A percentile compares a stretch with the other conserved stretches of the same genome.
These are phyloP conservation scores for Trissolcus basalis DNA, from an alignment of 1,140 invertebrate genomes.

Conservation along the genomic window DNA sequence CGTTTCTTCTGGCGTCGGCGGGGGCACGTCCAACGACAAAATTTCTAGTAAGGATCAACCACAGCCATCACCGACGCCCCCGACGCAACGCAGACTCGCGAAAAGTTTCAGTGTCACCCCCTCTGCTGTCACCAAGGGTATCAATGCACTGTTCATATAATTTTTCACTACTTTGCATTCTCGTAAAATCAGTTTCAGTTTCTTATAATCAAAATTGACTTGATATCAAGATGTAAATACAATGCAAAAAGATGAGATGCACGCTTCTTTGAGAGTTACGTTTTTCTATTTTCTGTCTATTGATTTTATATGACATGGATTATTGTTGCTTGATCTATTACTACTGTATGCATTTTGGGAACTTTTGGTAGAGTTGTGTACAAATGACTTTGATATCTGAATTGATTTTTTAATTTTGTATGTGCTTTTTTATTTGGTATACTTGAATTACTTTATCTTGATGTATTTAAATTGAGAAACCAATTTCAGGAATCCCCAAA, in stretches of 20 bases:
- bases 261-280: too few relatives aligned
- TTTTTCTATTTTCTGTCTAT: too few relatives aligned
- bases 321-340: too few relatives aligned
- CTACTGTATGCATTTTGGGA: too few relatives aligned
- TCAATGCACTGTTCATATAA: constrained; percentile 43
- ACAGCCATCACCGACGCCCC: constrained; percentile 83
- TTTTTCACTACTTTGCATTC: neutral
- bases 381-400: too few relatives aligned
- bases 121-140: constrained; percentile 80
- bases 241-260: too few relatives aligned
- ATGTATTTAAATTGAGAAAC: neutral
- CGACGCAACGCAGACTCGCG: constrained; percentile 87
- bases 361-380: too few relatives aligned
- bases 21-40: constrained; percentile 64
- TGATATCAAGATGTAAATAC: too few relatives aligned
- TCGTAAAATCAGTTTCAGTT: neutral
- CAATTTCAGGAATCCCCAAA: constrained; percentile 84
- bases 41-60: constrained; percentile 66
- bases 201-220: neutral
- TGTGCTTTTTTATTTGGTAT: neutral
- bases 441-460: neutral
- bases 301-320: too few relatives aligned
- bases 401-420: too few relatives aligned
- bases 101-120: constrained; percentile 92
- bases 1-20: constrained; percentile 57